phyloP scores from a whole-genome alignment of 2,797 vertebrate genomes.

The Chloroceryle amazona region DNA sequence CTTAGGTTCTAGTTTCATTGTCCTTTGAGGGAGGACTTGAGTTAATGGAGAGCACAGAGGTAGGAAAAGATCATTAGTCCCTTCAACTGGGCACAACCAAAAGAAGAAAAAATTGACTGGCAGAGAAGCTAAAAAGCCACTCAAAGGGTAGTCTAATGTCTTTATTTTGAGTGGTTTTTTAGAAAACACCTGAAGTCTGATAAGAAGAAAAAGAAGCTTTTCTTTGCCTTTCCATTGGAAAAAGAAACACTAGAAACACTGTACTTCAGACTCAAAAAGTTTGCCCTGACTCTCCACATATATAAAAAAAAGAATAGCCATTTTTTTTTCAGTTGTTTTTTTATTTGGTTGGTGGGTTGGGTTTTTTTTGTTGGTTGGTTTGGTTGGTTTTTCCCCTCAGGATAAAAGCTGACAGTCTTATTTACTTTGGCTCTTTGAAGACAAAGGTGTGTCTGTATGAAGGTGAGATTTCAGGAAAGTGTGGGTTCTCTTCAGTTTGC shows the following conservation, averaged over 20 bases:
- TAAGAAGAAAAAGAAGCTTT: neutral
- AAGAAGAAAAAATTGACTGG: neutral
- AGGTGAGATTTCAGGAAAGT: neutral
- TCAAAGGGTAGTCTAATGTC: neutral
- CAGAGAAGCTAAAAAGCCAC: neutral
- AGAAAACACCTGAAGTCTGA: neutral
- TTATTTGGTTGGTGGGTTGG: neutral
- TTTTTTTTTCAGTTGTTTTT: neutral
- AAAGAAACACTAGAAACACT: neutral
- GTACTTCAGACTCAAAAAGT: neutral
- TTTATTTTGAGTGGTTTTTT: neutral
- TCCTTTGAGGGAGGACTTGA: neutral
- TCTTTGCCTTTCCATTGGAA: neutral
- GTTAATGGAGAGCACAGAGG: neutral
- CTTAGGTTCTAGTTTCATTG: neutral
- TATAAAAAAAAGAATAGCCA: neutral
- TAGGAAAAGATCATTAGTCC: neutral
- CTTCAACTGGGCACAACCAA: neutral
- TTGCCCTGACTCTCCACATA: neutral
- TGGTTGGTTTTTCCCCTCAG: rapidly evolving
- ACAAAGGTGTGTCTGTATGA: neutral
- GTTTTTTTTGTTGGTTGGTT: neutral
- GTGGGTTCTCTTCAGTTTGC: neutral
- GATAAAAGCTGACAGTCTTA: neutral
- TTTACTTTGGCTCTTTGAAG: neutral